Evolutionary conservation across 2,888 invertebrate species (phyloP), one percentile per base, ranked within the genome.

Genomic region (Dascillus cervinus): DNA sequence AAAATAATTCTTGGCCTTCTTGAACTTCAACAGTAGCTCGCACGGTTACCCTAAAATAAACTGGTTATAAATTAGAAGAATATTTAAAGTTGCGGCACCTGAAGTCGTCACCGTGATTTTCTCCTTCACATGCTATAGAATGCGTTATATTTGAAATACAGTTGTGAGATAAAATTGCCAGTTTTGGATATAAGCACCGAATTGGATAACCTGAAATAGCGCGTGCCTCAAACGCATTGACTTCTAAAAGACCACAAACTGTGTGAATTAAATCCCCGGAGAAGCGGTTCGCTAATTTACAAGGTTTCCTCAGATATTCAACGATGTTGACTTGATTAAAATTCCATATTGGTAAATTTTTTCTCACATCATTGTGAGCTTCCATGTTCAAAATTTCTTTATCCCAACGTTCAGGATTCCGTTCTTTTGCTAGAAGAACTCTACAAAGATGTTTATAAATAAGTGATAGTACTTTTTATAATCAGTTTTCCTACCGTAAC

Each of bases 61-160:
- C n/a, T n/a, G n/a, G n/a, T n/a, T n/a, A n/a, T n/a, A n/a, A n/a
- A n/a, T n/a, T n/a, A 17, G 5, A 17, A 17, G 8, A 23, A 10
- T 13, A n/a, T 14, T 19, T 4, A 15, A 28, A 9, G 10, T 20
- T 37, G 13, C 47, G 50, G 52, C 47, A 73, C 71, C 61, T 65
- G 54, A 58, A 71, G 41, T 65, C 64, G 22, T 69, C 62, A 54
- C 59, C 22, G 56, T 66, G 56, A 26, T 47, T 54, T 15, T 44
- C 48, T 33, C 46, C 58, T 55, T 40, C 56, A 58, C 48, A 45
- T 11, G 72, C 63, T 40, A 88, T 77, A 17, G 79, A 77, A 52
- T 89, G 84, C 8, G 78, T 75, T 23, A 86, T 83, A 56, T 89
- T 89, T 2, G 88, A 80, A 2, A 87, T 75, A 56, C 90, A 90